A percentile compares a stretch with the other conserved stretches of the same genome.
Evolutionary conservation across 2,797 vertebrate species (phyloP).

Genomic region (Eleutherodactylus coqui): DNA sequence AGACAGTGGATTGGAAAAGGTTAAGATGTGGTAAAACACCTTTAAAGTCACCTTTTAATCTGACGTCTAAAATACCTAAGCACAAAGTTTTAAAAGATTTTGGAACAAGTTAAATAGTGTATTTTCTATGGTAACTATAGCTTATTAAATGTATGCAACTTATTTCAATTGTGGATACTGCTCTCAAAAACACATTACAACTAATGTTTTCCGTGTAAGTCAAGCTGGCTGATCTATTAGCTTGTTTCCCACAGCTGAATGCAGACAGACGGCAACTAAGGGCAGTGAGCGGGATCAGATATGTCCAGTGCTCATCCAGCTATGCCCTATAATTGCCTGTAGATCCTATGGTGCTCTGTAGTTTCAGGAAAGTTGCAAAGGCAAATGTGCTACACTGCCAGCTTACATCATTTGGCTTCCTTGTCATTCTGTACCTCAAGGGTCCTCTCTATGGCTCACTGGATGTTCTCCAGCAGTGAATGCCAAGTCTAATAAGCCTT

Average conservation of each 20-base stretch:
- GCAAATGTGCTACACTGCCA: constrained; percentile 51
- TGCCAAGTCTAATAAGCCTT: constrained; percentile 52
- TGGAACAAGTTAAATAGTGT: not conserved
- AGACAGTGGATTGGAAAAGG: too few relatives aligned
- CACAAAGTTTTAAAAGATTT: not conserved
- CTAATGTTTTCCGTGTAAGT: not conserved
- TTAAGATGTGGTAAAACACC: too few relatives aligned
- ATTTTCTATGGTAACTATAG: not conserved
- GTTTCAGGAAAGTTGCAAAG: constrained; percentile 45
- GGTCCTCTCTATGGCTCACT: constrained; percentile 43
- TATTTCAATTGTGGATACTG: not conserved
- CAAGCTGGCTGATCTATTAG: not conserved
- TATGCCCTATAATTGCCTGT: constrained; percentile 52
- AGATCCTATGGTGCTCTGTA: constrained; percentile 33
- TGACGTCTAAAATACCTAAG: not conserved
- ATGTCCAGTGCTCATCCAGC: constrained; percentile 52
- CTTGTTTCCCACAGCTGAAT: constrained; percentile 1
- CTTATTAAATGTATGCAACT: not conserved
- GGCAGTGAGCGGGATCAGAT: constrained; percentile 27
- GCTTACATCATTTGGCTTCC: constrained; percentile 34
- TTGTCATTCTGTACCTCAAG: constrained; percentile 44
- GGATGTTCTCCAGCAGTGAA: constrained; percentile 44
- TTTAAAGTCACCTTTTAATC: too few relatives aligned
- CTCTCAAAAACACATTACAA: not conserved
- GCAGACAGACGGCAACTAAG: constrained; percentile 43